Evolutionary conservation across 2,113 vertebrate genomes (phyloP), one percentile per base, ranked within the genome.

Genomic region (Tragelaphus buxtoni): DNA sequence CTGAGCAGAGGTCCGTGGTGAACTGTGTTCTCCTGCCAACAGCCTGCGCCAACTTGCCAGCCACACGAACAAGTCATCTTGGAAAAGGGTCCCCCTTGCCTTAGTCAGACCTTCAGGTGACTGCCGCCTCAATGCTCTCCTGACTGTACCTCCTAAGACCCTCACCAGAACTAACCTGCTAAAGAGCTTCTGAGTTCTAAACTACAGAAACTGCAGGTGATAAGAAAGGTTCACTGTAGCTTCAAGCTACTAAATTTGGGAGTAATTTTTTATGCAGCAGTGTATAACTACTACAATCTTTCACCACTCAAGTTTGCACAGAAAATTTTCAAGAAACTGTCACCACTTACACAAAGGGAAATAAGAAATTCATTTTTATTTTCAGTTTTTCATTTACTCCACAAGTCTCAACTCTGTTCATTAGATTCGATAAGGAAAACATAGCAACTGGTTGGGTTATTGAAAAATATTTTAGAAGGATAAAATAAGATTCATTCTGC

Each of bases 251-350:
- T 72, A 55, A 74, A 42, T 42, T 63, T n/a, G 32, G 58, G 42
- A 35, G 30, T 45, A 45, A 95, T 32, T 42, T 79, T 32, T 83
- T 91, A 93, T 79, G 26, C 1, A 89, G 69, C 45, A 86, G 45
- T 10, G 87, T 8, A 35, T n/a, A 65, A 76, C n/a, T 65, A 69
- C 56, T 16, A 83, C 24, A 74, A 58, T 22, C 20, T 95, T 49
- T 77, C 8, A 42, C 55, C 74, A 80, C 35, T 84, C 26, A 74
- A 74, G 22, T 79, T 60, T 49, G 60, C 18, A 76, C 42, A 61
- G 77, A 83, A 42, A 58, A 35, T 32, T 97, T 83, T 96, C n/a
- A 87, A 69, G 58, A 77, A 92, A 72, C 30, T 82, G 90, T 83
- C 12, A 90, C 18, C 30, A 72, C 42, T 30, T 92, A 55, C 3